Evolutionary conservation across 2,888 invertebrate species (phyloP).

Genomic region (Deilephila elpenor): DNA sequence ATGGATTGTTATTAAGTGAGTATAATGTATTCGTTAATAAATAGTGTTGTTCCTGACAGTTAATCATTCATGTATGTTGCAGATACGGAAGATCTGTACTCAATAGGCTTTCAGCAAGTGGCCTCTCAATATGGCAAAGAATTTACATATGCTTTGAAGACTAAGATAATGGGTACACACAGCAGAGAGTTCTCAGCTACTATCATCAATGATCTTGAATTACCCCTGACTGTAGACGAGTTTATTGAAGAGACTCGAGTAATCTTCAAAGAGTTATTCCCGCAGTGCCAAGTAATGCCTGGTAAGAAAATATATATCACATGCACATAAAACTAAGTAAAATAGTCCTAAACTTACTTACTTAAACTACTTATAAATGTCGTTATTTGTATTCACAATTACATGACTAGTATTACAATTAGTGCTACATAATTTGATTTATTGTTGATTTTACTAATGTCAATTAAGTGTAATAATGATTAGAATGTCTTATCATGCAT

Average conservation of each 20-base stretch:
- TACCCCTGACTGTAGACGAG: constrained; percentile 88
- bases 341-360: too few relatives aligned
- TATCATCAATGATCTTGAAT: constrained; percentile 84
- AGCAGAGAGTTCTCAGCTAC: constrained; percentile 85
- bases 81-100: constrained; percentile 94
- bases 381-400: too few relatives aligned
- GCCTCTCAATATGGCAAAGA: constrained; percentile 88
- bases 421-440: too few relatives aligned
- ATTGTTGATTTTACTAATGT: too few relatives aligned
- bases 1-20: constrained; percentile 76
- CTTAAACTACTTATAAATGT: too few relatives aligned
- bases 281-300: constrained; percentile 87
- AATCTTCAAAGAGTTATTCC: constrained; percentile 85
- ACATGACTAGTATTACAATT: too few relatives aligned
- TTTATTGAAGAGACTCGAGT: constrained; percentile 84
- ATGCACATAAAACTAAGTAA: neutral
- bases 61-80: constrained; percentile 51
- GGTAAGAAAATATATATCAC: constrained; percentile 74
- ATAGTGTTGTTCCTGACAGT: constrained; percentile 9
- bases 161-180: constrained; percentile 89
- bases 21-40: constrained; percentile 35
- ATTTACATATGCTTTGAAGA: constrained; percentile 92
- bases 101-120: constrained; percentile 88
- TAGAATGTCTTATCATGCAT: neutral
- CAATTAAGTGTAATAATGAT: neutral